phyloP scores from a whole-genome alignment of 1,140 invertebrate genomes.

The Zaprionus davidi region DNA sequence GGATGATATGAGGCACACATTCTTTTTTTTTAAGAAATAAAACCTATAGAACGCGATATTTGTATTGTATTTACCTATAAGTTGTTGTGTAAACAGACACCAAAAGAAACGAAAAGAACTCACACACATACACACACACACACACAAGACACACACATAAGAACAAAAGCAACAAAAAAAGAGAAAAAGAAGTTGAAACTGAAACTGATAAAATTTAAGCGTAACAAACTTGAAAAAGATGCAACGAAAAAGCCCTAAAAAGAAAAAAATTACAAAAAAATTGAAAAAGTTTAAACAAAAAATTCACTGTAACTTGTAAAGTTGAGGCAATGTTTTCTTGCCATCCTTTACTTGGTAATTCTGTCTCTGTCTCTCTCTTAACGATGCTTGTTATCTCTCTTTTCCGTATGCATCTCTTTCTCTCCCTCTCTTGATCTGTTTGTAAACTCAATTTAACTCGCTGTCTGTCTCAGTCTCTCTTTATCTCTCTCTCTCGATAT shows the following conservation, averaged over 20 bases:
- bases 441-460: conserved; percentile 19
- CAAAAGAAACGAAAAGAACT: conserved; percentile 38
- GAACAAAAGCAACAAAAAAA: conserved; percentile 62
- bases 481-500: conserved; percentile 20
- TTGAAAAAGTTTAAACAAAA: conserved; percentile 27
- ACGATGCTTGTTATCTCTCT: conserved; percentile 11
- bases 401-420: conserved; percentile 10
- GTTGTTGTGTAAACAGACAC: conserved; percentile 64
- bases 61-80: conserved; percentile 82
- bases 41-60: conserved; percentile 78
- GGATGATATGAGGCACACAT: conserved; percentile 80
- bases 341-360: conserved; percentile 31
- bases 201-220: conserved; percentile 73
- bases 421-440: conserved; percentile 12
- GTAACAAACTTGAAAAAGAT: conserved; percentile 54
- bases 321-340: conserved; percentile 37
- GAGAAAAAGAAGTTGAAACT: conserved; percentile 71
- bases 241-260: conserved; percentile 39
- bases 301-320: conserved; percentile 33
- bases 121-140: conserved; percentile 37
- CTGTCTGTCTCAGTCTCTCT: conserved; percentile 46
- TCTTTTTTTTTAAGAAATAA: conserved; percentile 80
- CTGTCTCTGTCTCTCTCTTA: conserved; percentile 41
- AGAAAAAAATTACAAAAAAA: conserved; percentile 39
- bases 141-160: conserved; percentile 42